Percentiles rank a stretch among this genome's conserved stretches.
These are phyloP conservation scores for Acromyrmex charruanus DNA, from an alignment of 1,140 invertebrate species.

Conservation along the genomic window DNA sequence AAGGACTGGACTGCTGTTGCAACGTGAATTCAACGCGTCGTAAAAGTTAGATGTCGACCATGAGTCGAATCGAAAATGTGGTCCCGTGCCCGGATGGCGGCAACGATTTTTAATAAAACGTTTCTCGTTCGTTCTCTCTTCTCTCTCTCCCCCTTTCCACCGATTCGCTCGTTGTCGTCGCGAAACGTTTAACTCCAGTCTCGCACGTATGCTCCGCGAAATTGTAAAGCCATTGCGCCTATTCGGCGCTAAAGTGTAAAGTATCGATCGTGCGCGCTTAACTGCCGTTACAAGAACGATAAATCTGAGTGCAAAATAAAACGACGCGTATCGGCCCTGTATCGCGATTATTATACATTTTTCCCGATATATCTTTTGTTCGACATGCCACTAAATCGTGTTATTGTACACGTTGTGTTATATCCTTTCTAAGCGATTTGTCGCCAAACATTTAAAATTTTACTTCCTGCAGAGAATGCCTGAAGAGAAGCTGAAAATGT, in stretches of 20 bases:
- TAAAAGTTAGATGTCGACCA: conserved; percentile 63
- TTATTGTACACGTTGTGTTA: conserved; percentile 12
- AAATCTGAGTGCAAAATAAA: conserved; percentile 48
- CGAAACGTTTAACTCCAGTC: conserved; percentile 56
- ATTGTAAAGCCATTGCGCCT: conserved; percentile 65
- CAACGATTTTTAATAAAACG: conserved; percentile 69
- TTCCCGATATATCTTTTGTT: conserved; percentile 42
- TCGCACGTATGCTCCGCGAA: conserved; percentile 59
- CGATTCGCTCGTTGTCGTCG: conserved; percentile 38
- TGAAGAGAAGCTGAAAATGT: conserved; percentile 17
- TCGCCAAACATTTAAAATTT: conserved; percentile 39
- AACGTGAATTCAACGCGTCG: conserved; percentile 56
- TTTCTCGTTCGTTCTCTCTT: conserved; percentile 25
- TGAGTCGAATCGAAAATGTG: conserved; percentile 63
- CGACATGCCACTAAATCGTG: conserved; percentile 33
- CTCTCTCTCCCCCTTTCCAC: not conserved
- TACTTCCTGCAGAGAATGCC: not conserved
- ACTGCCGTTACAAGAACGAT: conserved; percentile 31
- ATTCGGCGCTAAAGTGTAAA: conserved; percentile 57
- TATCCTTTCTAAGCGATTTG: conserved; percentile 28
- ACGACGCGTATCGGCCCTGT: conserved; percentile 14
- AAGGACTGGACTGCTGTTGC: not conserved
- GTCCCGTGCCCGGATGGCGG: conserved; percentile 49
- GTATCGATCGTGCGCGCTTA: conserved; percentile 48
- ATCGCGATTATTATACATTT: conserved; percentile 61